Conservation (phyloP, 2,113 vertebrate species). For the Seriola quinqueradiata region DNA sequence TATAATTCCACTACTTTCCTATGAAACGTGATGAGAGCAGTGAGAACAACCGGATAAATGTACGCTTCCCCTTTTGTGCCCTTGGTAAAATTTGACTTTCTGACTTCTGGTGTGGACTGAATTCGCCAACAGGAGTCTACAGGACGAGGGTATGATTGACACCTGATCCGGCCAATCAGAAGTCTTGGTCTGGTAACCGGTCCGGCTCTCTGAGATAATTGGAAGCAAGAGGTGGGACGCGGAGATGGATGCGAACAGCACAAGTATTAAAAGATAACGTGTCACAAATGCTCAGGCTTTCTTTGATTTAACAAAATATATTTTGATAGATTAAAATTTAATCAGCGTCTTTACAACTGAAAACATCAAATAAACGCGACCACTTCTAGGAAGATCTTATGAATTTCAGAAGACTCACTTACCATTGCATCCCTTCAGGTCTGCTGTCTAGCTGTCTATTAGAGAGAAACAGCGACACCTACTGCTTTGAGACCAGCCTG, state of each 20-base stretch:
- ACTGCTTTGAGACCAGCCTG: neutral
- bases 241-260: slow-evolving; percentile 35
- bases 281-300: neutral
- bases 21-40: neutral
- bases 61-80: neutral
- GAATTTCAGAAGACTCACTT: neutral
- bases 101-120: slow-evolving; percentile 78
- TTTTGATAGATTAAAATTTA: neutral
- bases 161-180: slow-evolving; percentile 63
- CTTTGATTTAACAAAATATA: neutral
- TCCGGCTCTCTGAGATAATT: slow-evolving; percentile 67
- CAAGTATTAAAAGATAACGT: slow-evolving; percentile 10
- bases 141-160: slow-evolving; percentile 59
- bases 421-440: slow-evolving; percentile 14
- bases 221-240: slow-evolving; percentile 67
- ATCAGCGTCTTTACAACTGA: neutral
- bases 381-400: neutral
- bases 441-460: slow-evolving; percentile 18
- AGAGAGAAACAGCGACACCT: slow-evolving; percentile 66
- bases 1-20: neutral
- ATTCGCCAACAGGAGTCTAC: slow-evolving; percentile 51
- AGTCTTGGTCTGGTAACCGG: slow-evolving; percentile 11
- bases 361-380: neutral
- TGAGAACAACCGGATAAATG: neutral
- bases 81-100: slow-evolving; percentile 69